Evolutionary conservation across 2,797 vertebrate genomes (phyloP), one percentile per base, ranked within the genome.

Genomic region (Pogoniulus pusillus): DNA sequence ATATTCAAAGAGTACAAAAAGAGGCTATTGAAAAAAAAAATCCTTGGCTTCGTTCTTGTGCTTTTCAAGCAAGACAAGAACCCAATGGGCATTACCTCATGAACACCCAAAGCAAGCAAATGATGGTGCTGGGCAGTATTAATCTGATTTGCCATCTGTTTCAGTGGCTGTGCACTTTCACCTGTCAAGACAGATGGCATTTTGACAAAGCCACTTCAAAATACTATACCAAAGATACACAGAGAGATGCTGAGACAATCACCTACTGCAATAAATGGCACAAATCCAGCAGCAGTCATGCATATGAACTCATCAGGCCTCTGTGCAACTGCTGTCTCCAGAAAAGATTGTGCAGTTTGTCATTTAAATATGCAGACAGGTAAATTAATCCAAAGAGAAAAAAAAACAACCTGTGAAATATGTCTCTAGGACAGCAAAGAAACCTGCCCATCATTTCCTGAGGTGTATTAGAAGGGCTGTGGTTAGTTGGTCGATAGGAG

Each of bases 161-260:
- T 83, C 82, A 77, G 66, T 51, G 81, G 59, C 58, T 49, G 57
- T 60, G 62, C 39, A 76, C 75, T 32, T 78, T 86, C 29, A 91
- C 60, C 90, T 92, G 73, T 37, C 60, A 14, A 91, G 80, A 54
- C 77, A 86, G 91, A 93, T 30, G 58, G 82, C 90, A 62, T 62
- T 82, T 78, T 83, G 79, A 91, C 64, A 70, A 60, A 87, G 60
- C 54, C 57, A 82, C 70, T 93, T 85, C 63, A 94, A 93, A 95
- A 90, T 32, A 85, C 53, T 34, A 10, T 49, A 76, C 4, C 6
- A 88, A 89, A 73, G 57, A 39, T 90, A 91, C 13, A n/a, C 87
- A 30, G 69, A 71, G 60, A 90, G 82, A 77, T 74, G 93, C 91
- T 88, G 88, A 95, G 80, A 90, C 76, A 85, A 85, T 76, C 93